Conservation (phyloP, 2,113 vertebrate genomes). For the Calidris pygmaea region DNA sequence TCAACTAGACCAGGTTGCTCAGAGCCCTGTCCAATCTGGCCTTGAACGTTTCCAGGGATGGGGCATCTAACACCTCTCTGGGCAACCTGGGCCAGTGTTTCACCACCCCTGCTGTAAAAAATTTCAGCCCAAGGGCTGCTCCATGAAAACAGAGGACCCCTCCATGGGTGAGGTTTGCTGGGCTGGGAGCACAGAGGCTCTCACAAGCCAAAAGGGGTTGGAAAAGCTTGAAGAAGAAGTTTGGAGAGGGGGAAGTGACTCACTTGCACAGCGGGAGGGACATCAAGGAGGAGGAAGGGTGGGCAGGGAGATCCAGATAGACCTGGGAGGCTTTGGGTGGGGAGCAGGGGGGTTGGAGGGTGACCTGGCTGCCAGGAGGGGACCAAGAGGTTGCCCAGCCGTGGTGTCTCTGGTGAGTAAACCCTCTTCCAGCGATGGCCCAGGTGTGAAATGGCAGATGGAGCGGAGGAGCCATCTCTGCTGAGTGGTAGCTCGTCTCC, state of each 20-base stretch:
- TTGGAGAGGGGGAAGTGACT: background rate
- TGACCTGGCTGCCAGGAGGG: background rate
- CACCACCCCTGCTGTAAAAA: no score
- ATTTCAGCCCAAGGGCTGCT: no score
- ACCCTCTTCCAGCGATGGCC: accelerated
- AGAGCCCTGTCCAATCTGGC: accelerated
- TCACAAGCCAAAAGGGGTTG: background rate
- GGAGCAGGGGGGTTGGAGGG: background rate
- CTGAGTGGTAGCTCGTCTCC: background rate
- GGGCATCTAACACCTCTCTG: background rate
- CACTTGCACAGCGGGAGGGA: background rate
- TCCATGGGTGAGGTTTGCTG: no score
- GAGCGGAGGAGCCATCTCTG: background rate
- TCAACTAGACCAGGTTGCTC: accelerated
- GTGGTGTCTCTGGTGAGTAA: background rate
- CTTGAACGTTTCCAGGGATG: background rate
- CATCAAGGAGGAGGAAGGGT: conserved; percentile 9
- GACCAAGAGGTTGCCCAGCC: background rate
- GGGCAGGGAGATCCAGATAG: background rate
- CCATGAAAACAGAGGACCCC: no score
- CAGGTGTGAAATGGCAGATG: background rate
- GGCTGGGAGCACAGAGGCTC: background rate
- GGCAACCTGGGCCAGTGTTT: accelerated
- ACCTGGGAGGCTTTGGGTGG: background rate
- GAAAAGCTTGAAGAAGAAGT: background rate